Evolutionary conservation across 2,797 vertebrate species (phyloP).

Genomic region (Okamejei kenojei): DNA sequence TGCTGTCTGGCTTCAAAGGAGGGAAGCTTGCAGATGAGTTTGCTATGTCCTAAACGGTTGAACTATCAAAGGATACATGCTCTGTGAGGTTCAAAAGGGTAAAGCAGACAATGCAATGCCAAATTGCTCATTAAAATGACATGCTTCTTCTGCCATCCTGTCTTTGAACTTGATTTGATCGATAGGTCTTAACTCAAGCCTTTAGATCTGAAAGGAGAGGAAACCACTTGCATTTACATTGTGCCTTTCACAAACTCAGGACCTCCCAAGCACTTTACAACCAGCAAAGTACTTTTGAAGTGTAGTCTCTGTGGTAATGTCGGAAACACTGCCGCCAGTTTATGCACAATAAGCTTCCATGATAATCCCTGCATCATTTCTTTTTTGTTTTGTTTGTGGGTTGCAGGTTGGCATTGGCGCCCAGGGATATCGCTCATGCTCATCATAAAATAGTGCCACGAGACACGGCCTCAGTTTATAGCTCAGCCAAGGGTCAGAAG

Average conservation of each 20-base stretch:
- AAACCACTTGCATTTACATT: not conserved
- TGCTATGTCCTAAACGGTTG: not conserved
- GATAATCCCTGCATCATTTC: not conserved
- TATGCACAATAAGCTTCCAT: not conserved
- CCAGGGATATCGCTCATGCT: not conserved
- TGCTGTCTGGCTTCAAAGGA: conserved; percentile 19
- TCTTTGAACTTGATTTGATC: conserved; percentile 16
- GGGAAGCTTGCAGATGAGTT: conserved; percentile 7
- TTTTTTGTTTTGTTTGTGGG: not conserved
- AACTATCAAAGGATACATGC: conserved; percentile 9
- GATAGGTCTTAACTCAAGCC: not conserved
- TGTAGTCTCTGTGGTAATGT: not conserved
- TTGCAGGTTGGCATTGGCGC: not conserved
- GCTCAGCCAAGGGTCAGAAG: not conserved
- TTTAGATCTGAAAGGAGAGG: not conserved
- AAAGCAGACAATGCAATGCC: conserved; percentile 11
- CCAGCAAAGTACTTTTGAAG: not conserved
- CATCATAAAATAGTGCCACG: not conserved
- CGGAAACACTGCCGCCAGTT: not conserved
- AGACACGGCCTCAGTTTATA: not conserved
- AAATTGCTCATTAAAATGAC: conserved; percentile 18
- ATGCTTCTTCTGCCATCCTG: conserved; percentile 1
- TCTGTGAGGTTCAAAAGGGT: conserved; percentile 17
- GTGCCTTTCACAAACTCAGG: not conserved
- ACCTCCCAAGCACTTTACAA: not conserved